Percentiles rank a stretch among this genome's conserved stretches.
These are phyloP conservation scores for Calyptomena viridis DNA, from an alignment of 2,113 vertebrate species.

Conservation along the genomic window DNA sequence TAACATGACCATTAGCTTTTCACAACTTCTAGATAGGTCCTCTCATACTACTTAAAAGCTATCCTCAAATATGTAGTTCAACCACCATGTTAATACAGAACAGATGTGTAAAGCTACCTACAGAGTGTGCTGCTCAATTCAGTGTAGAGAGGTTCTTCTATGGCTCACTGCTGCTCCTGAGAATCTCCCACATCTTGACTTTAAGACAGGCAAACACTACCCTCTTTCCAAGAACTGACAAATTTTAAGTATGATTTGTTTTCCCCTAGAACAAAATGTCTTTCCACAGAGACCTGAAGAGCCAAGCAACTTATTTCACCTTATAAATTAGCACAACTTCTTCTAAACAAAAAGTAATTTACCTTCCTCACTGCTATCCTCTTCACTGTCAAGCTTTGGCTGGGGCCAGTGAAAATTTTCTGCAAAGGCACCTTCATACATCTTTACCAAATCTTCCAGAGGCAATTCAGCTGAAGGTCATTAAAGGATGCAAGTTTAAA, in stretches of 20 bases:
- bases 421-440: slow-evolving; percentile 91
- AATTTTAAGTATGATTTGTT: neutral
- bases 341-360: neutral
- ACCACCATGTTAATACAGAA: neutral
- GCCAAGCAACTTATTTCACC: neutral
- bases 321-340: neutral
- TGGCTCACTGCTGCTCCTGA: neutral
- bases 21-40: neutral
- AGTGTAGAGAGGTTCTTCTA: neutral
- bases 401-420: slow-evolving; percentile 90
- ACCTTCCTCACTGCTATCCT: slow-evolving; percentile 85
- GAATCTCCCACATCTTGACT: neutral
- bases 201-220: neutral
- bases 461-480: slow-evolving; percentile 85
- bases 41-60: neutral
- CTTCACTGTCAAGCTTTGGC: slow-evolving; percentile 77
- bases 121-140: neutral
- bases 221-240: neutral
- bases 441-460: slow-evolving; percentile 85
- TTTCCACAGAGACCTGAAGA: neutral
- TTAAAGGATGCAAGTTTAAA: neutral
- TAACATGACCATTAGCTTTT: neutral
- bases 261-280: neutral
- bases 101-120: neutral
- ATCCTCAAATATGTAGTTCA: neutral